These are phyloP conservation scores for Trachythela sp. DNA, from an alignment of 64 coral and sea anemone species.

Conservation along the genomic window DNA sequence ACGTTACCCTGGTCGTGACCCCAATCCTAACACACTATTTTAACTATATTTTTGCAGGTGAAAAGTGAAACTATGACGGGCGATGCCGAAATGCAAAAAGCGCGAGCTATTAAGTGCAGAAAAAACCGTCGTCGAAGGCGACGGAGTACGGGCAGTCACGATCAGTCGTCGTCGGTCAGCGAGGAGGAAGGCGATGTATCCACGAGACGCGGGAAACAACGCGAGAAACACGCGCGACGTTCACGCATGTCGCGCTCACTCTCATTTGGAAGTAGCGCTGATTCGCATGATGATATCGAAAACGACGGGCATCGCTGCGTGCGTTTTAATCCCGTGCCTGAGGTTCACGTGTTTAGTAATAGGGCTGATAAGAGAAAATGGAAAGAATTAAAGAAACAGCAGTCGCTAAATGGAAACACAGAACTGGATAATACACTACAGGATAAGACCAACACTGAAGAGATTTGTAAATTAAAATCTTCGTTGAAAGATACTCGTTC, in stretches of 20 bases:
- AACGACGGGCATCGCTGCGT: background rate
- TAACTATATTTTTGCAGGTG: background rate
- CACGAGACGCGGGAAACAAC: background rate
- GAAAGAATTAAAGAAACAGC: background rate
- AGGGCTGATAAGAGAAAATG: constrained; percentile 2
- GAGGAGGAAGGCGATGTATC: background rate
- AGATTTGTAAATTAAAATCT: background rate
- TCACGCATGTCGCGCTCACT: background rate
- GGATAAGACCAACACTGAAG: background rate
- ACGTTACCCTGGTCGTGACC: too few species aligned
- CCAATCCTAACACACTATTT: too few species aligned
- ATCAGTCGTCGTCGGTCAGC: background rate
- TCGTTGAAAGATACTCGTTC: background rate
- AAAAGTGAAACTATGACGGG: background rate
- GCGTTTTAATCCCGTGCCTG: background rate
- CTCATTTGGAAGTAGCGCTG: background rate
- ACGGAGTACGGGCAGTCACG: constrained; percentile 16
- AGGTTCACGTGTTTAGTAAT: constrained; percentile 8
- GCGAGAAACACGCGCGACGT: background rate
- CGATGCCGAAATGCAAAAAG: background rate
- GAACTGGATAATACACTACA: background rate
- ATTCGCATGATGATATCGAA: background rate
- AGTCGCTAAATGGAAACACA: background rate
- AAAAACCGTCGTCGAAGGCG: background rate
- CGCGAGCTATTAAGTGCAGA: background rate